A percentile compares a stretch with the other conserved stretches of the same genome.
Evolutionary conservation across 2,113 vertebrate species (phyloP).

Genomic region (Pantherophis guttatus): DNA sequence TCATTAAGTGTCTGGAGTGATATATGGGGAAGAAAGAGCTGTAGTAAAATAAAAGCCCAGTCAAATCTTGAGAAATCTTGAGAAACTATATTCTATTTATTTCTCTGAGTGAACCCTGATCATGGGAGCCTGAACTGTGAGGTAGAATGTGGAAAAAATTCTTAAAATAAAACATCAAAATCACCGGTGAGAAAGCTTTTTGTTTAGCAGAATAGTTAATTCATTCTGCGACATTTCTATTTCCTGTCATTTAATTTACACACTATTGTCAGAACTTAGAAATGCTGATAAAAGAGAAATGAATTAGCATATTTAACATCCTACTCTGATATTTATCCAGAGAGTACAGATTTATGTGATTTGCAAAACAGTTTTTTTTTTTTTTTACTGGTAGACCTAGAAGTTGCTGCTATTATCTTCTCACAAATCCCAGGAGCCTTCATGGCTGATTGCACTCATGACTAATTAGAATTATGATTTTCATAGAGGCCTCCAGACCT

Average conservation of each 20-base stretch:
- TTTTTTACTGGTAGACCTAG: conserved; percentile 34
- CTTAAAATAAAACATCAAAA: conserved; percentile 40
- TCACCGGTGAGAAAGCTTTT: conserved; percentile 34
- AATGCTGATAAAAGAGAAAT: conserved; percentile 51
- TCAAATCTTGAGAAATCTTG: neutral
- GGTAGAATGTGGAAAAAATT: neutral
- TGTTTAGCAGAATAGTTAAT: conserved; percentile 44
- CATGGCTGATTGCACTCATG: conserved; percentile 57
- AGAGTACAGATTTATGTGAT: conserved; percentile 40
- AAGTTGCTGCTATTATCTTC: neutral
- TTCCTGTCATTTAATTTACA: conserved; percentile 50
- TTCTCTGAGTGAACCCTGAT: neutral
- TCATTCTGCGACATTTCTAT: conserved; percentile 35
- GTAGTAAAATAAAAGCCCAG: neutral
- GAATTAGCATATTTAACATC: conserved; percentile 51
- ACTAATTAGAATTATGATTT: conserved; percentile 50
- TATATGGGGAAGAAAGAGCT: neutral
- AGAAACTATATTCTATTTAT: neutral
- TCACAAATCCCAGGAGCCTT: conserved; percentile 51
- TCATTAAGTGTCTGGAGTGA: neutral
- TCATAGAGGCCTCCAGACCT: conserved; percentile 25
- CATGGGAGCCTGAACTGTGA: conserved; percentile 12
- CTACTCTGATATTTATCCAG: conserved; percentile 39
- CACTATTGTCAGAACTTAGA: conserved; percentile 41
- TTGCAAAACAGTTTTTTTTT: conserved; percentile 48